Evolutionary conservation across 2,888 invertebrate species (phyloP).

Genomic region (Ametastegia equiseti): DNA sequence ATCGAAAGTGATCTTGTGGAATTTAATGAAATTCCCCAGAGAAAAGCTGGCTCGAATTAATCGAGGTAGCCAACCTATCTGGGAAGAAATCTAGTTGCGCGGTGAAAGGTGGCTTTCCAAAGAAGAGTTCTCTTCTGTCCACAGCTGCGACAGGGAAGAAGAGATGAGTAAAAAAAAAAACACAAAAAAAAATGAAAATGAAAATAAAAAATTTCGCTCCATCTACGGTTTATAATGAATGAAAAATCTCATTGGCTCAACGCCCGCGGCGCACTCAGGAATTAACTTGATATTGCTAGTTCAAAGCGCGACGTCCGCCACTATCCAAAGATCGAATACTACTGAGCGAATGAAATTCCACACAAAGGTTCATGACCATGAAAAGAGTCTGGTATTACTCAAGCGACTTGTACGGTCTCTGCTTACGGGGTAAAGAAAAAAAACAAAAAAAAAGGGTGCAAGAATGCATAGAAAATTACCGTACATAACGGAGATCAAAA

Average conservation of each 20-base stretch:
- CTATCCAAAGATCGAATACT: background rate
- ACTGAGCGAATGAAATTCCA: background rate
- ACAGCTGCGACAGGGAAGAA: background rate
- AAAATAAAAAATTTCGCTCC: background rate
- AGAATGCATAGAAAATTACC: background rate
- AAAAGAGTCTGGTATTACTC: background rate
- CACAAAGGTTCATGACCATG: background rate
- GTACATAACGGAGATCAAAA: background rate
- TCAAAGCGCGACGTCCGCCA: background rate
- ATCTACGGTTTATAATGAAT: constrained; percentile 26
- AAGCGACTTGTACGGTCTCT: no score
- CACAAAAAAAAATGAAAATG: background rate
- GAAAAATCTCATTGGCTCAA: constrained; percentile 28
- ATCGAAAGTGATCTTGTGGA: constrained; percentile 41
- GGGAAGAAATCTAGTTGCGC: constrained; percentile 20
- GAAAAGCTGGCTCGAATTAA: constrained; percentile 25
- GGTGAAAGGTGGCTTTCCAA: background rate
- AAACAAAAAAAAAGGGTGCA: background rate
- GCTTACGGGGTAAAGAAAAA: background rate
- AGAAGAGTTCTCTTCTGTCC: background rate
- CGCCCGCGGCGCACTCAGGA: background rate
- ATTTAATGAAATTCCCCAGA: constrained; percentile 28
- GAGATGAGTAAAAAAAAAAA: background rate
- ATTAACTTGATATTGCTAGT: constrained; percentile 13
- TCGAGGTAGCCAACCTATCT: constrained; percentile 11